phyloP scores from a whole-genome alignment of 2,888 invertebrate species.

The Petrolisthes manimaculis region DNA sequence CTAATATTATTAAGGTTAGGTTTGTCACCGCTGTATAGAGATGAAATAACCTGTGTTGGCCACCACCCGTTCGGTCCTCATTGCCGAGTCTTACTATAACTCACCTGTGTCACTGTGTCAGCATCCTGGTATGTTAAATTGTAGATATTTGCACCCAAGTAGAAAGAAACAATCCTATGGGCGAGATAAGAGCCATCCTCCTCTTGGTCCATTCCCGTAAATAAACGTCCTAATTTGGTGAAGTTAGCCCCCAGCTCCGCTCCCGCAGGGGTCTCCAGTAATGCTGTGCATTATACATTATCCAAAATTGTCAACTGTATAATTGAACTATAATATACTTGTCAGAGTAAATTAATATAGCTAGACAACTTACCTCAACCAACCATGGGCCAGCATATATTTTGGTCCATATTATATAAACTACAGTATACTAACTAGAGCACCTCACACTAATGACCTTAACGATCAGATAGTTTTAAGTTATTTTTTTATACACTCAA shows the following conservation, averaged over 20 bases:
- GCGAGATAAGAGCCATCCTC: background rate
- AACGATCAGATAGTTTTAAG: too few species aligned
- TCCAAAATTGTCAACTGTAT: background rate
- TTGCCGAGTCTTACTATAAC: too few species aligned
- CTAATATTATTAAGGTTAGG: too few species aligned
- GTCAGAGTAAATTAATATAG: background rate
- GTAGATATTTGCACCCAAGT: background rate
- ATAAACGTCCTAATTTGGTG: background rate
- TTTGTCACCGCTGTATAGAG: too few species aligned
- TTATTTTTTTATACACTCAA: too few species aligned
- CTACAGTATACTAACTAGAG: too few species aligned
- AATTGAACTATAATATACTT: conserved; percentile 4
- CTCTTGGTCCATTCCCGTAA: background rate
- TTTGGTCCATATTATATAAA: too few species aligned
- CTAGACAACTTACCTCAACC: background rate
- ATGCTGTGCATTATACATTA: background rate
- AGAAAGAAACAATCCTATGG: conserved; percentile 7
- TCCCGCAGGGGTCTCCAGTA: background rate
- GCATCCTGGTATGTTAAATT: background rate
- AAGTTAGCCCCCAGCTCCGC: background rate
- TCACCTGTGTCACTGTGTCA: too few species aligned
- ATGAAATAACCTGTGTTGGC: too few species aligned
- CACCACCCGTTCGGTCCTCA: too few species aligned
- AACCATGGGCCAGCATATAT: background rate
- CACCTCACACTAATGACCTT: too few species aligned